Percentiles rank a stretch among this genome's conserved stretches.
Evolutionary conservation across 2,113 vertebrate genomes (phyloP).

Genomic region (Xiphias gladius): DNA sequence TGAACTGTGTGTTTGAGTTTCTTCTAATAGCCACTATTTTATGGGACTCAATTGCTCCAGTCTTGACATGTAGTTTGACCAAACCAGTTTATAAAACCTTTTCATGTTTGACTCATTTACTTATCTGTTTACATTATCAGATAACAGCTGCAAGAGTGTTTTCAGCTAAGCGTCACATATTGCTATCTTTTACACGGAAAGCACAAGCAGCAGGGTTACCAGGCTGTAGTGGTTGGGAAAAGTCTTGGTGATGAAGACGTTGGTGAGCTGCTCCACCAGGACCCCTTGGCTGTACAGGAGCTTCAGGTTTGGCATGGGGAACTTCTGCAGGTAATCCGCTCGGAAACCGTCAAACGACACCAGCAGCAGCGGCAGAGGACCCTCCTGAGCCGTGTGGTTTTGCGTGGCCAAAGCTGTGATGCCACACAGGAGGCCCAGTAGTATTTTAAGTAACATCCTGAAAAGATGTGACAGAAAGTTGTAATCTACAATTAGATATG

Average conservation of each 20-base stretch:
- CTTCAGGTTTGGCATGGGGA: constrained; percentile 90
- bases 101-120: too few species aligned
- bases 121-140: background rate
- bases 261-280: constrained; percentile 90
- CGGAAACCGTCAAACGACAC: constrained; percentile 98
- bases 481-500: background rate
- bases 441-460: constrained; percentile 65
- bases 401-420: constrained; percentile 63
- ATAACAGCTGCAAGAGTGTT: background rate
- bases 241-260: constrained; percentile 95
- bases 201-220: constrained; percentile 61
- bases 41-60: background rate
- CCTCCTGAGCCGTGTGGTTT: constrained; percentile 8
- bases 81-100: background rate
- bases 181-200: background rate
- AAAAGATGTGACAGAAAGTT: background rate
- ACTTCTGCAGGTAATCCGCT: constrained; percentile 92
- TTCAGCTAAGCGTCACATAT: background rate
- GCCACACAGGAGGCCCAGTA: constrained; percentile 61
- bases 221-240: constrained; percentile 98
- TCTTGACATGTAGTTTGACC: background rate
- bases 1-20: background rate
- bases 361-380: constrained; percentile 84
- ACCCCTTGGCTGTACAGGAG: constrained; percentile 89
- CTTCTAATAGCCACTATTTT: background rate